phyloP scores from a whole-genome alignment of 30 jellyfish, hydroid and myxozoan genomes.

The Chrysaora quinquecirrha region DNA sequence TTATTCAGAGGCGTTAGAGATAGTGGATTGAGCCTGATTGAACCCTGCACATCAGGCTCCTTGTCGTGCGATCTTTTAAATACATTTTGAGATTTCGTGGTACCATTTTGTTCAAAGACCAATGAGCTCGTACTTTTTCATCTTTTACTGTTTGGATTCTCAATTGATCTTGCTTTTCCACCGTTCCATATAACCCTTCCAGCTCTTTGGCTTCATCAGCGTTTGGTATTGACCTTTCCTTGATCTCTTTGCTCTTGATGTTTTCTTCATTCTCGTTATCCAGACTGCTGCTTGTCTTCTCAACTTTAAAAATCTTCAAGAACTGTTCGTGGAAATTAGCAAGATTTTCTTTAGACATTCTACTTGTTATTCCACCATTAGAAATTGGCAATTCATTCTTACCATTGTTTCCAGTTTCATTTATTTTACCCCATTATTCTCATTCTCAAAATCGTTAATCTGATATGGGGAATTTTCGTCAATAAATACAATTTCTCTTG shows the following conservation, averaged over 20 bases:
- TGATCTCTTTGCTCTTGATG: background rate
- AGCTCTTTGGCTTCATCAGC: too few relatives aligned
- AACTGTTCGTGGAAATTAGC: conserved; percentile 7
- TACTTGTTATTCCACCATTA: background rate
- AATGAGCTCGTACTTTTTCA: background rate
- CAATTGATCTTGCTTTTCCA: too few relatives aligned
- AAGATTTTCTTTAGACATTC: conserved; percentile 33
- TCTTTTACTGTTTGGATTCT: too few relatives aligned
- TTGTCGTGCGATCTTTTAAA: too few relatives aligned
- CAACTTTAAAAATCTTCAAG: conserved; percentile 12
- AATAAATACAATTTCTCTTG: background rate
- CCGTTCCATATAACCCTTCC: too few relatives aligned
- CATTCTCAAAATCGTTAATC: too few relatives aligned
- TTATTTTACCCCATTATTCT: background rate
- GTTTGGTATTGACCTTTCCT: background rate
- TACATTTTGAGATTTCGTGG: too few relatives aligned
- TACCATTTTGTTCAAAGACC: background rate
- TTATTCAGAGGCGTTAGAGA: too few relatives aligned
- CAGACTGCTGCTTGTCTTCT: background rate
- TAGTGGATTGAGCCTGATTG: too few relatives aligned
- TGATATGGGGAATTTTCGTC: too few relatives aligned
- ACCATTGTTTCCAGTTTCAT: too few relatives aligned
- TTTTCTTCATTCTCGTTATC: background rate
- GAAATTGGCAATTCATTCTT: background rate
- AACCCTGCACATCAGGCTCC: too few relatives aligned